Base-by-base conservation (phyloP, 2,797 vertebrate genomes). In the Mormyrops boulengeri region DNA sequence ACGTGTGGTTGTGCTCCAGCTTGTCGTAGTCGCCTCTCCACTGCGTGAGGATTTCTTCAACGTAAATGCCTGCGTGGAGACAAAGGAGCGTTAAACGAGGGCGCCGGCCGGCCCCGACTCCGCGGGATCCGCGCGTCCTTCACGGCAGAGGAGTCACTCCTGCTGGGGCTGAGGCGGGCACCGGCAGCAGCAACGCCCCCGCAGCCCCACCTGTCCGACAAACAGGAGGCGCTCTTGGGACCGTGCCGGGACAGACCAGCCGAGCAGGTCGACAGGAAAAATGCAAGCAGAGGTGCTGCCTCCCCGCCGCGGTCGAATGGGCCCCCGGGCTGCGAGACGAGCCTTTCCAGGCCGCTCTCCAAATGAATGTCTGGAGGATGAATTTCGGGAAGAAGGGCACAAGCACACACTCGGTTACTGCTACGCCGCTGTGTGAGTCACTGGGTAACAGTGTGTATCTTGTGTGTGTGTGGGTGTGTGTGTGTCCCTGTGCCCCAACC, bases 11-110 rank as follows among this genome's bases (percentile, higher is more conserved):
- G 96, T 99, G 97, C 94, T 99, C 98, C 95, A 99, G 95, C 93
- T 98, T 98, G 92, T 99, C 98, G 91, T 99, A 99, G 95, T 99
- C 97, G 88, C 97, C 97, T 94, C 97, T 98, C 98, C 98, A 99
- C 92, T 98, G 97, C 85, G 95, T 98, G 89, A 99, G 96, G 93
- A 99, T 98, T 95, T 99, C 98, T 96, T 99, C 98, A 89, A 99
- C 96, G 92, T 97, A 99, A 95, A 99, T 97, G 69, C 98, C 98
- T 99, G 94, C 2, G 91, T 30, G 69, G 77, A 92, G 0, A 92
- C 89, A 93, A 88, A 95, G 19, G 19, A 12, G 8, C 11, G 26
- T 86, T 38, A 85, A 44, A 86, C 26, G 26, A 14, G 22, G 26
- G 6, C 80, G 4, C 6, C 4, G 30, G 22, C 80, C 4, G 41